Base-by-base conservation (phyloP, 2,797 vertebrate species). In the Erpetoichthys calabaricus region DNA sequence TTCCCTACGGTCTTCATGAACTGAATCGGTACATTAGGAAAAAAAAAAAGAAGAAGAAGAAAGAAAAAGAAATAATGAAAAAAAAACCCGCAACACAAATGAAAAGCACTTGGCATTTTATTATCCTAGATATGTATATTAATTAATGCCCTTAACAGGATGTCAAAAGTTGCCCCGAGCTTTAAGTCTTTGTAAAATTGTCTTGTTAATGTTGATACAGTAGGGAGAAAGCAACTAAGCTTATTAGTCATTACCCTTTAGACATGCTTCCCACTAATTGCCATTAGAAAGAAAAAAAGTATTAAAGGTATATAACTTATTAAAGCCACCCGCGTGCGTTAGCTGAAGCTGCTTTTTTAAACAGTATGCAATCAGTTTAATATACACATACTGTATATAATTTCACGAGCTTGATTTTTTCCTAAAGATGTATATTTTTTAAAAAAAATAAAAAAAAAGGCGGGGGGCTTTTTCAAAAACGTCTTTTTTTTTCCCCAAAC, bases 1-100 rank as follows among this genome's bases (percentile, higher is more conserved):
- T 92, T 97, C 91, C 94, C 92, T 80, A 81, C 85, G 93, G 92
- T 91, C 88, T 87, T 86, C 79, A 67, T 72, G 78, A 80, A 77
- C 80, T 71, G 78, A 79, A 78, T 75, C 71, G 82, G 78, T 74
- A 64, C 70, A 69, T 66, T 62, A 63, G 64, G 67, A 63, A 63
- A 63, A 61, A 60, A 63, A 57, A 61, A 59, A 60, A 59, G 51
- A 47, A 44, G 59, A 59, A 43, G 61, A 62, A 73, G 68, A 75
- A 81, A 68, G 69, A 77, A 71, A 76, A 76, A 56, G 73, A 67
- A 68, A 73, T 70, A 73, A 72, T 25, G 25, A 25, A 25, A 25
- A 68, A 68, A 73, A 70, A 73, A 72, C 74, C 68, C 71, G 79
- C 68, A 80, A 65, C 45, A 58, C 75, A 72, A 79, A 71, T 80